Percentiles rank a stretch among this genome's conserved stretches.
These are phyloP conservation scores for Kryphioiulus occultus DNA, from an alignment of 2,888 invertebrate species.

Conservation along the genomic window DNA sequence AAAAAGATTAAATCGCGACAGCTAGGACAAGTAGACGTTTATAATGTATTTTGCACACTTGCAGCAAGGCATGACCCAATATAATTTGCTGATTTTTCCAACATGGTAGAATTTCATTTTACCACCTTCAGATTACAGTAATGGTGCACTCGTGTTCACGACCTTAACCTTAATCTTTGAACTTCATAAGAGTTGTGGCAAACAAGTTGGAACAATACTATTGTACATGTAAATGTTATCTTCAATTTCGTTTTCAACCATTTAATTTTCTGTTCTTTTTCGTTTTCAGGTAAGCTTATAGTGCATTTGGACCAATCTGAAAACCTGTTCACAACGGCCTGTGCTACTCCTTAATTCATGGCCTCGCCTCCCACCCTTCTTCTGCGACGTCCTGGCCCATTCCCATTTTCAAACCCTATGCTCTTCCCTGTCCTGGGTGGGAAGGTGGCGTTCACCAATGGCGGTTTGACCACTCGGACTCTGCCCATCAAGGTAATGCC, in stretches of 20 bases:
- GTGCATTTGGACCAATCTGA: constrained; percentile 17
- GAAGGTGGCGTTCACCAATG: constrained; percentile 31
- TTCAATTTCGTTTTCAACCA: background rate
- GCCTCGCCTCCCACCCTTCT: constrained; percentile 33
- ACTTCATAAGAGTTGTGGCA: no score
- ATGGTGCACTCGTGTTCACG: no score
- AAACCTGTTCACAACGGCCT: background rate
- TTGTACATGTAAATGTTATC: no score
- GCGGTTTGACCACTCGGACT: constrained; percentile 28
- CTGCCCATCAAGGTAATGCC: constrained; percentile 33
- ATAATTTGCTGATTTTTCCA: no score
- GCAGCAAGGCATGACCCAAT: no score
- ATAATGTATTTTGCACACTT: no score
- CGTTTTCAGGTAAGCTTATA: constrained; percentile 1
- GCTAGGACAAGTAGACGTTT: no score
- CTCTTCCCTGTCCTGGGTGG: constrained; percentile 39
- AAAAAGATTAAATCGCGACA: no score
- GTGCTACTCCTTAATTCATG: constrained; percentile 37
- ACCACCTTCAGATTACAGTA: no score
- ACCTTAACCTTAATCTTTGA: no score
- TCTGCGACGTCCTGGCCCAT: constrained; percentile 37
- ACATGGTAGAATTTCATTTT: no score
- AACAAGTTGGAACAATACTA: no score
- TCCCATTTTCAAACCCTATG: constrained; percentile 34
- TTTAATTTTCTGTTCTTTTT: background rate